phyloP scores from a whole-genome alignment of 2,888 invertebrate species.

The Microplitis manilae region DNA sequence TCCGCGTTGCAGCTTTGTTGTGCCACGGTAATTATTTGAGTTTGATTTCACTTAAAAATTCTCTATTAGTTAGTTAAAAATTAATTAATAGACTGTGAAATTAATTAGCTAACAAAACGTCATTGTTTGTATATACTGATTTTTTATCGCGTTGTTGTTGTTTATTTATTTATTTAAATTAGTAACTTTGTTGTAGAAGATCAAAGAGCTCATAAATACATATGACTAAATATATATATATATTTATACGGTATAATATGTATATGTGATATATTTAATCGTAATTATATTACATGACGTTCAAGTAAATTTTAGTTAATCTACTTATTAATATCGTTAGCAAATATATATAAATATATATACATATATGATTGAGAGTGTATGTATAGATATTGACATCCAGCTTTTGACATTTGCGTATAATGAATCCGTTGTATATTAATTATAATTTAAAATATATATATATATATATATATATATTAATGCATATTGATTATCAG shows the following conservation, averaged over 20 bases:
- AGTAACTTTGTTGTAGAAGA: background rate
- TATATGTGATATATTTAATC: background rate
- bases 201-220: background rate
- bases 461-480: background rate
- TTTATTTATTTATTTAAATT: conserved; percentile 1
- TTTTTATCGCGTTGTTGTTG: background rate
- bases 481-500: background rate
- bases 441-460: background rate
- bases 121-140: too few species aligned
- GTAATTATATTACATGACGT: background rate
- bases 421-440: conserved; percentile 9
- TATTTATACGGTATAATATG: background rate
- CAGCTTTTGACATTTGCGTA: conserved; percentile 22
- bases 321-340: background rate
- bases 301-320: background rate
- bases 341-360: background rate
- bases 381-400: background rate
- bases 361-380: background rate
- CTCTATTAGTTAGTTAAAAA: too few species aligned
- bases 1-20: background rate
- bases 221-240: background rate
- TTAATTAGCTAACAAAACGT: too few species aligned
- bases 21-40: background rate
- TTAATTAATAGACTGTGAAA: too few species aligned
- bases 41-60: background rate